Evolutionary conservation across 2,888 invertebrate genomes (phyloP).

Genomic region (Dynastes maya): DNA sequence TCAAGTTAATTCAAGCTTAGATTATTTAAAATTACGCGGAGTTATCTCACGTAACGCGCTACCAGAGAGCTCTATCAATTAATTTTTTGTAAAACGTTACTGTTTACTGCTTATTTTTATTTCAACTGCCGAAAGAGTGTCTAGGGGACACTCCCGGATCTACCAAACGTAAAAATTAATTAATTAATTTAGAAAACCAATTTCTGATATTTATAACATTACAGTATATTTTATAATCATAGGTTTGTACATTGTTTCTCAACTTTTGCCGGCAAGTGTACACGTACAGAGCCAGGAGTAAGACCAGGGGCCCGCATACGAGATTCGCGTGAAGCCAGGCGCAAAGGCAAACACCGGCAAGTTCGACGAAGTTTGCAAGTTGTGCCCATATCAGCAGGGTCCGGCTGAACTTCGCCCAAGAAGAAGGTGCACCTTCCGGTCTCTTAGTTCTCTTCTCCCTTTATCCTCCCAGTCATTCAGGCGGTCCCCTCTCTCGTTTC

Average conservation of each 20-base stretch:
- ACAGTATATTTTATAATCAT: not conserved
- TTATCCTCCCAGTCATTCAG: slow-evolving; percentile 32
- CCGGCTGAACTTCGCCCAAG: slow-evolving; percentile 55
- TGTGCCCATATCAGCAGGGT: slow-evolving; percentile 59
- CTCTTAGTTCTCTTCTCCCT: slow-evolving; percentile 46
- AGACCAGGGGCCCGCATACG: slow-evolving; percentile 63
- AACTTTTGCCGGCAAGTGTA: slow-evolving; percentile 24
- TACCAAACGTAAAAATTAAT: no score
- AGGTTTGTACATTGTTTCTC: not conserved
- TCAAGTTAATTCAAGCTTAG: no score
- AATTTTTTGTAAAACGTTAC: no score
- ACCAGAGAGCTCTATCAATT: no score
- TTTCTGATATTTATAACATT: no score
- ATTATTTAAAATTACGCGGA: no score
- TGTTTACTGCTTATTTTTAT: no score
- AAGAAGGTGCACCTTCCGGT: slow-evolving; percentile 57
- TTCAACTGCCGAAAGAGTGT: no score
- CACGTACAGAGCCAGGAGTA: slow-evolving; percentile 24
- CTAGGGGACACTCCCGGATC: no score
- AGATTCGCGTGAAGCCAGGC: slow-evolving; percentile 68
- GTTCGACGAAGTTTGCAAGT: slow-evolving; percentile 64
- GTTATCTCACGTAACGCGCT: no score
- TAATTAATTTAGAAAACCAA: no score
- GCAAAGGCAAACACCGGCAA: slow-evolving; percentile 70
- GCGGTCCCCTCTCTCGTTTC: slow-evolving; percentile 7